A percentile compares a stretch with the other conserved stretches of the same genome.
These are phyloP conservation scores for Pelochelys cantorii DNA, from an alignment of 2,797 vertebrate species.

Conservation along the genomic window DNA sequence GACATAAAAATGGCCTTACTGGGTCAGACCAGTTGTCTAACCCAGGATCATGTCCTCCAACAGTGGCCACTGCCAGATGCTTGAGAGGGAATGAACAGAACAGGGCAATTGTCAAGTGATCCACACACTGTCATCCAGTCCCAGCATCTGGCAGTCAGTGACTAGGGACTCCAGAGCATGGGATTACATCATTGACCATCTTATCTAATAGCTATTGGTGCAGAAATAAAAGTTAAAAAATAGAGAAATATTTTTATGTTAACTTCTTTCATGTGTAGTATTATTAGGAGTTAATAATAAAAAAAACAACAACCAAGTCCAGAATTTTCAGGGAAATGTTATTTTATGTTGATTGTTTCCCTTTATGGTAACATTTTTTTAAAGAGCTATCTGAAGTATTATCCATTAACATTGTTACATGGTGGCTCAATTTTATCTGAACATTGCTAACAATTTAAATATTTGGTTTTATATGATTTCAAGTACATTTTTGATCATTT, in stretches of 20 bases:
- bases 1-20: neutral
- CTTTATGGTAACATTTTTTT: neutral
- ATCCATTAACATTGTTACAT: neutral
- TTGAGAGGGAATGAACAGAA: neutral
- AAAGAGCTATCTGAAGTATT: neutral
- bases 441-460: neutral
- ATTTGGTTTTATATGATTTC: neutral
- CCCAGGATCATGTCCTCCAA: neutral
- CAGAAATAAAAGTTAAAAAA: neutral
- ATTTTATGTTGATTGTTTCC: conserved; percentile 16
- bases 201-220: conserved; percentile 3
- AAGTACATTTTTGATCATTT: neutral
- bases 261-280: neutral
- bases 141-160: neutral
- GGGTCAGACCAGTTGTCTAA: neutral
- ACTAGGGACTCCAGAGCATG: neutral
- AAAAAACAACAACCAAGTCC: neutral
- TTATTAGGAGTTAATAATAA: neutral
- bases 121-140: neutral
- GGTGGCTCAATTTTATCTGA: neutral
- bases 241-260: neutral
- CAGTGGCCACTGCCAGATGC: neutral
- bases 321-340: neutral
- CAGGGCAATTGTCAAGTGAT: neutral
- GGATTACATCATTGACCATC: neutral